These are phyloP conservation scores for Planiliza haematocheilus DNA, from an alignment of 2,113 vertebrate genomes.

Conservation along the genomic window DNA sequence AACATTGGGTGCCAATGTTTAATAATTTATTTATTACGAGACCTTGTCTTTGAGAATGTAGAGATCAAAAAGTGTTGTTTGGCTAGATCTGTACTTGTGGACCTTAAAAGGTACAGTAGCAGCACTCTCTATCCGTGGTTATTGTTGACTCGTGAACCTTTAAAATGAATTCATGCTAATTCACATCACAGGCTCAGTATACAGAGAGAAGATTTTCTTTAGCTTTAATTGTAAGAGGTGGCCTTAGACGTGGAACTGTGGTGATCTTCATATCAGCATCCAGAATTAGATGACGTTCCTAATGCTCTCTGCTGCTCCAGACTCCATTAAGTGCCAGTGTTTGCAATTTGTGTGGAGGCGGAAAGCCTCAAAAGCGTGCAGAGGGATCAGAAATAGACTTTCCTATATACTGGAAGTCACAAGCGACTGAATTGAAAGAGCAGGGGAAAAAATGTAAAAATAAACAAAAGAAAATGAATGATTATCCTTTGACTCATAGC, in stretches of 20 bases:
- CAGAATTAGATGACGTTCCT: conserved; percentile 4
- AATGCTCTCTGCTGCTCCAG: conserved; percentile 8
- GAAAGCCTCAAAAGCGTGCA: not conserved
- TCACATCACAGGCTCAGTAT: conserved; percentile 20
- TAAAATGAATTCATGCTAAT: conserved; percentile 5
- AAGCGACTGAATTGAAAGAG: not conserved
- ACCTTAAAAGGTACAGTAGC: conserved; percentile 54
- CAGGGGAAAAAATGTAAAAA: not conserved
- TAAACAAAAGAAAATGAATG: conserved; percentile 1
- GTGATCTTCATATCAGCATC: conserved; percentile 6
- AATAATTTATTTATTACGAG: conserved; percentile 72
- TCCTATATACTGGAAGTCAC: not conserved
- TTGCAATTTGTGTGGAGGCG: not conserved
- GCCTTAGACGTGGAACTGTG: not conserved
- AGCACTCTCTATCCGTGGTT: conserved; percentile 13
- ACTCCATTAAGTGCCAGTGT: conserved; percentile 23
- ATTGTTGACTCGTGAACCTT: conserved; percentile 18
- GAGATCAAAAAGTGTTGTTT: conserved; percentile 48
- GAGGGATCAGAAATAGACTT: not conserved
- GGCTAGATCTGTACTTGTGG: conserved; percentile 47
- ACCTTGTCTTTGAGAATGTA: conserved; percentile 63
- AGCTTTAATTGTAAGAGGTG: not conserved
- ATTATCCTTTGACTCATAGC: not conserved
- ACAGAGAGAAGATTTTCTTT: not conserved
- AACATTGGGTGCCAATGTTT: conserved; percentile 53